Conservation (phyloP, 2,797 vertebrate species). For the Apogon hyalosoma region DNA sequence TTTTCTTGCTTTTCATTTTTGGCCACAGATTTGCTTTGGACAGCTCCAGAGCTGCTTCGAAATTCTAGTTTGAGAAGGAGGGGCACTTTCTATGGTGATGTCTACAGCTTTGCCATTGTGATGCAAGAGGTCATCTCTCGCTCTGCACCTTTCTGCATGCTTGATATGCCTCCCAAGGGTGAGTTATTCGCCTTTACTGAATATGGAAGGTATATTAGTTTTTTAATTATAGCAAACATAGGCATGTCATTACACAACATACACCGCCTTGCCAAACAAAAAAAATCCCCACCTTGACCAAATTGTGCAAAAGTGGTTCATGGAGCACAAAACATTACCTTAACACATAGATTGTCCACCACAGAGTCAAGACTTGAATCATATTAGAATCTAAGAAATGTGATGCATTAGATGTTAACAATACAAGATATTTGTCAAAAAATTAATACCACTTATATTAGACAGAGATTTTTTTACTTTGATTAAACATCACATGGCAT, state of each 20-base stretch:
- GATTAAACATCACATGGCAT: too few species aligned
- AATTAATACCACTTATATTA: too few species aligned
- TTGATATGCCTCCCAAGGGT: conserved; percentile 91
- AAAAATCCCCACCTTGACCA: too few species aligned
- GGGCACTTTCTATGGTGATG: conserved; percentile 85
- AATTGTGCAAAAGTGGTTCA: not conserved
- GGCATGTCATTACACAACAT: not conserved
- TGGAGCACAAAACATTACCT: too few species aligned
- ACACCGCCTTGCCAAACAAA: too few species aligned
- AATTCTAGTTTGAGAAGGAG: conserved; percentile 67
- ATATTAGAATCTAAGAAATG: too few species aligned
- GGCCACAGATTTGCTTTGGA: conserved; percentile 89
- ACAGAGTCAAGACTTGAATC: too few species aligned
- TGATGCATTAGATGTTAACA: too few species aligned
- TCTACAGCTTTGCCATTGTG: conserved; percentile 91
- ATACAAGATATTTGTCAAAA: too few species aligned
- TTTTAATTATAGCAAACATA: not conserved
- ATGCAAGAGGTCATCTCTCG: conserved; percentile 92
- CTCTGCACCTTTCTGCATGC: conserved; percentile 90
- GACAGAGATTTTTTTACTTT: too few species aligned
- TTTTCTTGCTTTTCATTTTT: not conserved
- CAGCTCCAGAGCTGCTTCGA: conserved; percentile 91
- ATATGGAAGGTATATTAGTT: not conserved
- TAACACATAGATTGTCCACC: too few species aligned
- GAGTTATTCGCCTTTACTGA: conserved; percentile 8